A percentile compares a stretch with the other conserved stretches of the same genome.
phyloP scores from a whole-genome alignment of 2,888 invertebrate species.

The Schizaphis graminum region DNA sequence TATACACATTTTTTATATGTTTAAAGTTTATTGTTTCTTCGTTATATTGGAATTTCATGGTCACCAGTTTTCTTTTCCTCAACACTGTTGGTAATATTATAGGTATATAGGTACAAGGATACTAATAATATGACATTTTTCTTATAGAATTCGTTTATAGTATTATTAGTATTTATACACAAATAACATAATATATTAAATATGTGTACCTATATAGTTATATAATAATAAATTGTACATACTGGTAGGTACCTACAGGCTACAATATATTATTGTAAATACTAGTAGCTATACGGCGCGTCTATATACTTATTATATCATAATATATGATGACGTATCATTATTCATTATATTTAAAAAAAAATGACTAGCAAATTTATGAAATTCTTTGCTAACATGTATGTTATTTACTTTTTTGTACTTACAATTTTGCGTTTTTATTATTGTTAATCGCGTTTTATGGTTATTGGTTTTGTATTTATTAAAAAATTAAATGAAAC shows the following conservation, averaged over 20 bases:
- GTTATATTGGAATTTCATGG: constrained; percentile 8
- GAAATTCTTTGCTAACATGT: background rate
- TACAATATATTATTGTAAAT: background rate
- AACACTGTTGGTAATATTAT: background rate
- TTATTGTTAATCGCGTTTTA: background rate
- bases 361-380: background rate
- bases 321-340: background rate
- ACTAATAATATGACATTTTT: background rate
- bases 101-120: background rate
- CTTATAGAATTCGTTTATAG: background rate
- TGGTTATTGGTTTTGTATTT: background rate
- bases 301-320: background rate
- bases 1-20: background rate
- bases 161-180: too few relatives aligned
- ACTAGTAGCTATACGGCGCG: background rate
- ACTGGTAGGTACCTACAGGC: too few relatives aligned
- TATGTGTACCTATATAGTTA: background rate
- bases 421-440: background rate
- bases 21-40: background rate
- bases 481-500: too few relatives aligned
- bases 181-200: background rate
- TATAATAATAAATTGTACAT: background rate
- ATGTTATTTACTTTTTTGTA: too few relatives aligned
- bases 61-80: constrained; percentile 29
- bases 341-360: background rate